Conservation (phyloP, 1,140 invertebrate genomes). For the Papilio glaucus region DNA sequence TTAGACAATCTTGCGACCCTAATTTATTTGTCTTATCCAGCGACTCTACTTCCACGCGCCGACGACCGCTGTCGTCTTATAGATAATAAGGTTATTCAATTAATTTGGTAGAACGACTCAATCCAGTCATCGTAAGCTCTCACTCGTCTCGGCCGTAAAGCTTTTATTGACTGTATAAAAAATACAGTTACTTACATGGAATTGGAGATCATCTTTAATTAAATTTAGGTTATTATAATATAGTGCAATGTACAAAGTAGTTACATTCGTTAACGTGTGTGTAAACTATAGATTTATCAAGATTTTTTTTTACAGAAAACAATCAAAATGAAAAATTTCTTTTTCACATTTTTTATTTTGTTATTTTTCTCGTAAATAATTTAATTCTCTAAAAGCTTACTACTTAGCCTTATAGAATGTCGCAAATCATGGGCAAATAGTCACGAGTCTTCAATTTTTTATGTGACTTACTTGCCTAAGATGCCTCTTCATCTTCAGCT, state of each 20-base stretch:
- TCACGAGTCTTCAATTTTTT: too few relatives aligned
- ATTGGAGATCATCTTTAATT: neutral
- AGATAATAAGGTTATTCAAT: slow-evolving; percentile 39
- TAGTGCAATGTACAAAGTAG: neutral
- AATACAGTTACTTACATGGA: neutral
- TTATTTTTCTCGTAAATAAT: too few relatives aligned
- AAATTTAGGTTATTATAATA: neutral
- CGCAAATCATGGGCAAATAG: too few relatives aligned
- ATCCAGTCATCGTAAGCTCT: slow-evolving; percentile 36
- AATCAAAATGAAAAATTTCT: too few relatives aligned
- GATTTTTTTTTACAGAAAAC: too few relatives aligned
- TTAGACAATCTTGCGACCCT: neutral
- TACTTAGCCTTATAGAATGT: too few relatives aligned
- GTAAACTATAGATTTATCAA: too few relatives aligned
- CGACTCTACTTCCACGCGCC: slow-evolving; percentile 22
- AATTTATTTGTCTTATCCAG: slow-evolving; percentile 28
- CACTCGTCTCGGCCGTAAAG: slow-evolving; percentile 25
- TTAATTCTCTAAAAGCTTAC: too few relatives aligned
- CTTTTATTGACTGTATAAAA: slow-evolving; percentile 19
- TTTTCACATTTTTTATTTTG: too few relatives aligned
- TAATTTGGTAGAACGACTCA: slow-evolving; percentile 35
- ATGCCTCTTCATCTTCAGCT: too few relatives aligned
- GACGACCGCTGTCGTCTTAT: slow-evolving; percentile 23
- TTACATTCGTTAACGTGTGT: too few relatives aligned
- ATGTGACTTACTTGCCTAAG: too few relatives aligned